phyloP scores from a whole-genome alignment of 2,113 vertebrate species.

The cat (Felis catus) region DNA sequence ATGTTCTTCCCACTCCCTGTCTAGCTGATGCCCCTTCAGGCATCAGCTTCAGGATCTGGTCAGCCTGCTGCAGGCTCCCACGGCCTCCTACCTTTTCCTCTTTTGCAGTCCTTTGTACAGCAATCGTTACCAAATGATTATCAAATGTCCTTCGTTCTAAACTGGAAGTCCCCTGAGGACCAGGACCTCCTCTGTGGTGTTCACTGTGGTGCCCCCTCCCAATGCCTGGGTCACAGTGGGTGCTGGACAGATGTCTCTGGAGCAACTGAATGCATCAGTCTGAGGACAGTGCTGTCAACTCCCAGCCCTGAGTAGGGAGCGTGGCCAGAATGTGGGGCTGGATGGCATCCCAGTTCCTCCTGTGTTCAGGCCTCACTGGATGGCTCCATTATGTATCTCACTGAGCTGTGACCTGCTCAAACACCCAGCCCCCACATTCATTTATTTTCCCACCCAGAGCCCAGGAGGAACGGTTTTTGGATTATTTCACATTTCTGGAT shows the following conservation, averaged over 20 bases:
- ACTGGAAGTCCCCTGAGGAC: constrained; percentile 32
- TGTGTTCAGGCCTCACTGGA: constrained; percentile 69
- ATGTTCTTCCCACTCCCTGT: neutral
- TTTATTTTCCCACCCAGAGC: constrained; percentile 53
- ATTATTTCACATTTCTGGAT: constrained; percentile 79
- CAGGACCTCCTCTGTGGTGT: neutral
- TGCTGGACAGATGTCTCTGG: constrained; percentile 41
- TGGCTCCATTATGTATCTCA: constrained; percentile 73
- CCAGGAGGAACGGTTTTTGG: constrained; percentile 51
- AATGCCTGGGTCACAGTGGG: neutral
- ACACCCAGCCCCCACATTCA: constrained; percentile 64
- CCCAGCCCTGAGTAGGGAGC: constrained; percentile 47
- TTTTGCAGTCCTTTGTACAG: neutral
- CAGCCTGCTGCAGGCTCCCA: neutral
- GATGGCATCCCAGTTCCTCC: constrained; percentile 75
- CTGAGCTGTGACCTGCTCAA: constrained; percentile 77
- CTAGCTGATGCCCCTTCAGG: neutral
- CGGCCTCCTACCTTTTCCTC: neutral
- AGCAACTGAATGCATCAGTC: neutral
- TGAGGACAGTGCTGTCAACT: constrained; percentile 50
- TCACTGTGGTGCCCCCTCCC: neutral
- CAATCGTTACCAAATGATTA: neutral
- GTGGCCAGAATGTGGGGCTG: constrained; percentile 71
- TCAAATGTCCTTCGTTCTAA: neutral
- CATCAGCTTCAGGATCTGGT: neutral